Evolutionary conservation across 2,888 invertebrate genomes (phyloP).

Genomic region (Therioaphis trifolii): DNA sequence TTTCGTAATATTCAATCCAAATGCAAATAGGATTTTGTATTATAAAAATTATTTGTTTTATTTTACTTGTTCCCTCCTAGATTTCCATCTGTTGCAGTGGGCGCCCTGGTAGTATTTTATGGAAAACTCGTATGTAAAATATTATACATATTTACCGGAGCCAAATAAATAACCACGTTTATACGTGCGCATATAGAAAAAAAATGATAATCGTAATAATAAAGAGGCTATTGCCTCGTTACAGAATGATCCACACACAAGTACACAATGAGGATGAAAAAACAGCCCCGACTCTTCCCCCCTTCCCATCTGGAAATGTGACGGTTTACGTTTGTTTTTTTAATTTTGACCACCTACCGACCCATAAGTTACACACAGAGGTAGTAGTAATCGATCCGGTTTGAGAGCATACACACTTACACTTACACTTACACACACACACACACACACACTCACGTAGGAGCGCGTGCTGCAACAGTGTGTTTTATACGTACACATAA

Average conservation of each 20-base stretch:
- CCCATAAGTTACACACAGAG: not conserved
- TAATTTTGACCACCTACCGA: not conserved
- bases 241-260: no score
- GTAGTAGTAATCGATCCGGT: constrained; percentile 31
- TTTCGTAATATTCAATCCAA: no score
- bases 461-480: not conserved
- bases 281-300: not conserved
- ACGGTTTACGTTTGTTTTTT: not conserved
- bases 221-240: not conserved
- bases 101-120: no score
- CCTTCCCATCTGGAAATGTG: not conserved
- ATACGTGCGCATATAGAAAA: not conserved
- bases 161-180: not conserved
- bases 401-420: not conserved
- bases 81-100: no score
- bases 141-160: not conserved
- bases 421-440: not conserved
- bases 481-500: no score
- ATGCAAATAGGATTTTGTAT: no score
- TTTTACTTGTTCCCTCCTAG: no score
- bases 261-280: not conserved
- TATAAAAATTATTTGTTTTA: no score
- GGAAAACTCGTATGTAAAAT: no score
- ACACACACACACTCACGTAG: not conserved
- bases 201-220: no score